Evolutionary conservation across 2,113 vertebrate genomes (phyloP).

Genomic region (Labeo catla): DNA sequence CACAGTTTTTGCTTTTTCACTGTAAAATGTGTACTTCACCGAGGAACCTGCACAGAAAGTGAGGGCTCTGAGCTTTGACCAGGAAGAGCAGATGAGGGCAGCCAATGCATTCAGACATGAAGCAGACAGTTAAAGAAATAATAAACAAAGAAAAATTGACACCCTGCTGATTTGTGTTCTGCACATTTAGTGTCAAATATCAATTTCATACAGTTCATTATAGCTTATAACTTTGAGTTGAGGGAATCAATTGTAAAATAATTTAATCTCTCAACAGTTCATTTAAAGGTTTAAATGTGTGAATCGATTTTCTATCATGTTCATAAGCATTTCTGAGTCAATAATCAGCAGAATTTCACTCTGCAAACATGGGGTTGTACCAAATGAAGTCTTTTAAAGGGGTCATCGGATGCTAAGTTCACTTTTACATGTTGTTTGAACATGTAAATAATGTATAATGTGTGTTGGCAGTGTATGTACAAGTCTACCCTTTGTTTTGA

Average conservation of each 20-base stretch:
- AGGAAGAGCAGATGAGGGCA: neutral
- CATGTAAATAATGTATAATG: no score
- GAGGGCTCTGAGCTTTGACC: constrained; percentile 36
- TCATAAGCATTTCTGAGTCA: neutral
- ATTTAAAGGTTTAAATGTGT: neutral
- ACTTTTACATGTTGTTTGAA: no score
- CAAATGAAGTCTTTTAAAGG: constrained; percentile 70
- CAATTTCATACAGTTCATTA: neutral
- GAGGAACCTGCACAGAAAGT: neutral
- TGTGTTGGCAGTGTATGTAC: no score
- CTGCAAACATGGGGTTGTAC: neutral
- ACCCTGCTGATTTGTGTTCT: constrained; percentile 30
- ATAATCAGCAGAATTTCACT: neutral
- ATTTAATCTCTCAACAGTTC: neutral
- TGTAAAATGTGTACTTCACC: constrained; percentile 39
- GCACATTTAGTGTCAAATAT: neutral
- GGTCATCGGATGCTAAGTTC: no score
- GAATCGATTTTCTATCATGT: neutral
- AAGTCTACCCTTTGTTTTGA: no score
- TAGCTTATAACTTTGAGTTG: neutral
- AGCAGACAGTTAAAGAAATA: constrained; percentile 19
- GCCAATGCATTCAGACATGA: neutral
- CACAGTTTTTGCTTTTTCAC: neutral
- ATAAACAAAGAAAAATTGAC: neutral
- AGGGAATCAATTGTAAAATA: neutral